phyloP scores from a whole-genome alignment of 2,888 invertebrate species.

The Crocallis elinguaria region DNA sequence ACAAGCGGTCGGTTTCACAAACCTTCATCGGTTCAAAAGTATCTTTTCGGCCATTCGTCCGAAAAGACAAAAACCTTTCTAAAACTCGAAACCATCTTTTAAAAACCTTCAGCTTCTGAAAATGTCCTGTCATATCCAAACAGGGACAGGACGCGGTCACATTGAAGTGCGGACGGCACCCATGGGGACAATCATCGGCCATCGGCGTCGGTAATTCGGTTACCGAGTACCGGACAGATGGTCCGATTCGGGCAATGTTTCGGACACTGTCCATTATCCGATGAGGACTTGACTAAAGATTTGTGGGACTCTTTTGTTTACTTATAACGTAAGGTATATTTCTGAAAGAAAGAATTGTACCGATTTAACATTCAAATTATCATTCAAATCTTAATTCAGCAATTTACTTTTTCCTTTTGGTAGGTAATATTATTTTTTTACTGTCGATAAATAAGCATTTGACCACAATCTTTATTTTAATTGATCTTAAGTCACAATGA shows the following conservation, averaged over 20 bases:
- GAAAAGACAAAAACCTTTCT: neutral
- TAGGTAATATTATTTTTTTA: too few relatives aligned
- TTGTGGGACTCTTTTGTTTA: neutral
- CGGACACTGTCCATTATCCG: neutral
- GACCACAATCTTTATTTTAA: too few relatives aligned
- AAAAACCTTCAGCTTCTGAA: neutral
- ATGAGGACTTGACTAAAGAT: neutral
- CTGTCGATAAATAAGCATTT: too few relatives aligned
- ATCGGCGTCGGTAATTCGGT: conserved; percentile 54
- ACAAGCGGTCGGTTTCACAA: too few relatives aligned
- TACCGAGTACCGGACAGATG: conserved; percentile 45
- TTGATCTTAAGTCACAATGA: too few relatives aligned
- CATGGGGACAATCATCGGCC: conserved; percentile 55
- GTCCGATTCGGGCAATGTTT: conserved; percentile 6
- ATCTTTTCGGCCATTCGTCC: too few relatives aligned
- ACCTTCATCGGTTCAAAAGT: too few relatives aligned
- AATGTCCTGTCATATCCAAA: conserved; percentile 5
- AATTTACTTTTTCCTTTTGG: too few relatives aligned
- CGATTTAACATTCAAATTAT: too few relatives aligned
- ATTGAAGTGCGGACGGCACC: conserved; percentile 53
- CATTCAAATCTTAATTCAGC: too few relatives aligned
- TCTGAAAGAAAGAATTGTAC: too few relatives aligned
- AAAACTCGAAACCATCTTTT: neutral
- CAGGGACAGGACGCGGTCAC: conserved; percentile 41
- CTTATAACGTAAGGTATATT: too few relatives aligned